Percentiles rank a stretch among this genome's conserved stretches.
These are phyloP conservation scores for Liasis olivaceus DNA, from an alignment of 2,797 vertebrate species.

Conservation along the genomic window DNA sequence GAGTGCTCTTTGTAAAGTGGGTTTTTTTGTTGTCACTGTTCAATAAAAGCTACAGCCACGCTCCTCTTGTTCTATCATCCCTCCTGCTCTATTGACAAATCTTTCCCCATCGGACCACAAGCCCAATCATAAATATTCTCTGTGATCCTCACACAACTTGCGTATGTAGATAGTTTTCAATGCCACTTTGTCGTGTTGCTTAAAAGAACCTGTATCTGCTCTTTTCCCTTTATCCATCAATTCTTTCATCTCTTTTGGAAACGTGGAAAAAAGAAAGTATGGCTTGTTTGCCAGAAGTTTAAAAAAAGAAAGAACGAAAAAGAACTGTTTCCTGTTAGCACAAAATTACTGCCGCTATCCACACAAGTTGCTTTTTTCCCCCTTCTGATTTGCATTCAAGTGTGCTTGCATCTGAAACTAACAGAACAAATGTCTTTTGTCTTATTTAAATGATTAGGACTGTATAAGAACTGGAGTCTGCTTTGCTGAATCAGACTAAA, in stretches of 20 bases:
- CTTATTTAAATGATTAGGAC: not conserved
- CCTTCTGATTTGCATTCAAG: not conserved
- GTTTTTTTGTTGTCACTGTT: constrained; percentile 12
- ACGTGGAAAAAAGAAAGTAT: not conserved
- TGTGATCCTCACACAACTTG: constrained; percentile 16
- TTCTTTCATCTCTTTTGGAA: constrained; percentile 19
- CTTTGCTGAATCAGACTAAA: not conserved
- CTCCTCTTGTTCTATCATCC: not conserved
- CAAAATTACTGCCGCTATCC: not conserved
- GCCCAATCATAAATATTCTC: constrained; percentile 25
- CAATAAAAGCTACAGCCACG: constrained; percentile 16
- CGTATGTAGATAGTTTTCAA: constrained; percentile 29
- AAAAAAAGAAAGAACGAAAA: not conserved
- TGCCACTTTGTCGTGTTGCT: not conserved
- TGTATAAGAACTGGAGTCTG: not conserved
- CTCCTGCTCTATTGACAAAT: constrained; percentile 35
- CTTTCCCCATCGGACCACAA: not conserved
- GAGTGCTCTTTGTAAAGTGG: constrained; percentile 29
- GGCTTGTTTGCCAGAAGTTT: constrained; percentile 3
- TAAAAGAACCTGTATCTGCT: constrained; percentile 21
- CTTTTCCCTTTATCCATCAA: constrained; percentile 16
- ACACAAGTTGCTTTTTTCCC: not conserved
- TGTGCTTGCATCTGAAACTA: not conserved
- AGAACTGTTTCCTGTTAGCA: not conserved
- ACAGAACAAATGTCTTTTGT: constrained; percentile 8